A percentile compares a stretch with the other conserved stretches of the same genome.
phyloP scores from a whole-genome alignment of 2,797 vertebrate genomes.

The Nannoperca australis region DNA sequence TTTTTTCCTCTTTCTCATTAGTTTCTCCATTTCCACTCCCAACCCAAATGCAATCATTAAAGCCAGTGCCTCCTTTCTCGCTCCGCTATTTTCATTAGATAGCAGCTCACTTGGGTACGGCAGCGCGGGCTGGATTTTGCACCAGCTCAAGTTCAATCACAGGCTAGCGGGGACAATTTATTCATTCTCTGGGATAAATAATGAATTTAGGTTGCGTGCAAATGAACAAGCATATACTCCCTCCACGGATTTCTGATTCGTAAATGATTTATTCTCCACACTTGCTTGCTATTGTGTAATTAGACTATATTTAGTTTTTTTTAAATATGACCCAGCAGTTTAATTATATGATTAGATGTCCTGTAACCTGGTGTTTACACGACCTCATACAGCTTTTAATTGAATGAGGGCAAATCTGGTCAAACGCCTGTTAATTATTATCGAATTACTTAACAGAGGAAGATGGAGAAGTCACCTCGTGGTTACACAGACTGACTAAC shows the following conservation, averaged over 20 bases:
- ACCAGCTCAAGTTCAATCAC: constrained; percentile 76
- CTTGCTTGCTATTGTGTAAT: constrained; percentile 61
- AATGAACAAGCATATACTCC: constrained; percentile 59
- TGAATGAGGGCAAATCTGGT: constrained; percentile 3
- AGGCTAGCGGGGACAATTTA: constrained; percentile 76
- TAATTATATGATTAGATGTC: constrained; percentile 34
- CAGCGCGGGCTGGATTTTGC: constrained; percentile 63
- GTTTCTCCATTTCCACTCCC: constrained; percentile 44
- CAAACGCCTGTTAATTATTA: constrained; percentile 16
- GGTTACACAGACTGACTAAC: background rate
- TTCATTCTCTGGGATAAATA: constrained; percentile 77
- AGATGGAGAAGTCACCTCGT: background rate
- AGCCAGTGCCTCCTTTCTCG: constrained; percentile 16
- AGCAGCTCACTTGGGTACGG: constrained; percentile 50
- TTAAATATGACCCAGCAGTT: constrained; percentile 11
- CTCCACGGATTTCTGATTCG: constrained; percentile 58
- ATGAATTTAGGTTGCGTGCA: constrained; percentile 79
- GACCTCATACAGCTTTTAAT: constrained; percentile 23
- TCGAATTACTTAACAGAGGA: constrained; percentile 24
- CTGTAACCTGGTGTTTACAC: constrained; percentile 36
- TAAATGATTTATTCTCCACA: constrained; percentile 67
- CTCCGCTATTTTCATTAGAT: constrained; percentile 60
- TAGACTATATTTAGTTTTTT: constrained; percentile 18
- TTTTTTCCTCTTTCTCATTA: constrained; percentile 45
- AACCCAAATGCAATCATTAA: constrained; percentile 77